A percentile compares a stretch with the other conserved stretches of the same genome.
Conservation (phyloP, 2,888 invertebrate species). For the Colostygia pectinataria region DNA sequence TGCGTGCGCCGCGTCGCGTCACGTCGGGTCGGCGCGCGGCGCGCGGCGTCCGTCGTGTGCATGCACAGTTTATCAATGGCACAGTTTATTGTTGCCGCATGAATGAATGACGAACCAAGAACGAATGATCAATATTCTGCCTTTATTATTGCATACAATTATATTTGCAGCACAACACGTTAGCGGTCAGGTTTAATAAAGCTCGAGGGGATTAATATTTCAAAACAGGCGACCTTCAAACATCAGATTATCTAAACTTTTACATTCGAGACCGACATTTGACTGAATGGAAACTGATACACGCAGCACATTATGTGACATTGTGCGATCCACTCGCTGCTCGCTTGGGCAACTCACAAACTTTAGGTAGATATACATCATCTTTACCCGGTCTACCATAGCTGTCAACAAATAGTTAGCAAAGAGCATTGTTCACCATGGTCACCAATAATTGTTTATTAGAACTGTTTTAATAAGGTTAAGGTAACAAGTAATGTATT, state of each 20-base stretch:
- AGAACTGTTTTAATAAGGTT: too few species aligned
- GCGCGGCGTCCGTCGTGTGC: too few species aligned
- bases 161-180: constrained; percentile 17
- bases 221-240: constrained; percentile 67
- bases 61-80: not conserved
- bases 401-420: too few species aligned
- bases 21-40: too few species aligned
- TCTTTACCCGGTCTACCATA: not conserved
- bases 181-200: constrained; percentile 50
- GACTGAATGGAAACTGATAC: constrained; percentile 54
- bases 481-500: too few species aligned
- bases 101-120: constrained; percentile 2
- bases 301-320: constrained; percentile 58
- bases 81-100: not conserved
- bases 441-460: too few species aligned
- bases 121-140: not conserved
- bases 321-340: constrained; percentile 47
- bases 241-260: constrained; percentile 71
- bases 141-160: constrained; percentile 9
- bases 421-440: too few species aligned
- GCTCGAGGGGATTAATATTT: constrained; percentile 64
- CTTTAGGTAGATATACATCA: constrained; percentile 25
- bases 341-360: constrained; percentile 46
- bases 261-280: constrained; percentile 58
- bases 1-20: not conserved